Evolutionary conservation across 2,888 invertebrate genomes (phyloP).

Genomic region (Melinaea menophilus): DNA sequence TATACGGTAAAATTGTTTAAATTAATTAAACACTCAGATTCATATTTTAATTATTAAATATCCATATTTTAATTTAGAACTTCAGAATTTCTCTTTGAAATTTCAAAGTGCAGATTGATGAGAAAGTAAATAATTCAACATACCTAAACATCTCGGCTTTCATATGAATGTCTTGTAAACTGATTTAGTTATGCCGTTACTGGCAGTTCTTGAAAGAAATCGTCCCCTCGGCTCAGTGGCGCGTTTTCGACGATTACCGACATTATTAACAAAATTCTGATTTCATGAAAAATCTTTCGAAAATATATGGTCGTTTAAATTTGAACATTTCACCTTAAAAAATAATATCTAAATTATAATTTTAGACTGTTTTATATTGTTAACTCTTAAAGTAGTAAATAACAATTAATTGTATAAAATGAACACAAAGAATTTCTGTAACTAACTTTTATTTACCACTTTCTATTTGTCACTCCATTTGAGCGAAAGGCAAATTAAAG

Average conservation of each 20-base stretch:
- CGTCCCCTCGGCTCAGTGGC: conserved; percentile 41
- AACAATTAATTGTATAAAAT: too few species aligned
- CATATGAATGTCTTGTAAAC: conserved; percentile 53
- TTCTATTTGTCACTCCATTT: conserved; percentile 9
- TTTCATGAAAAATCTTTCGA: not conserved
- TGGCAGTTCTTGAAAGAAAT: conserved; percentile 58
- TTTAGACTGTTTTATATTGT: too few species aligned
- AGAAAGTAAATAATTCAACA: conserved; percentile 8
- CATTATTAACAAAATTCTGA: not conserved
- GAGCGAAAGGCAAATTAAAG: conserved; percentile 25
- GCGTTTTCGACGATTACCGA: not conserved
- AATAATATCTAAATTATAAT: conserved; percentile 6
- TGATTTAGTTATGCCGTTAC: conserved; percentile 60
- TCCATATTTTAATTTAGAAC: not conserved
- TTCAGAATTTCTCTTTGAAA: not conserved
- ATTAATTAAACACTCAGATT: not conserved
- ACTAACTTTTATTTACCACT: not conserved
- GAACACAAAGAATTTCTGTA: not conserved
- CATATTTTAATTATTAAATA: not conserved
- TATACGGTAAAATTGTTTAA: too few species aligned
- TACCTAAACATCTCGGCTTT: conserved; percentile 8
- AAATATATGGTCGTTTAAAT: not conserved
- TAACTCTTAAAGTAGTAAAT: too few species aligned
- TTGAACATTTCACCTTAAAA: not conserved
- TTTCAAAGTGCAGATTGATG: not conserved